Percentiles rank a stretch among this genome's conserved stretches.
Evolutionary conservation across 2,888 invertebrate species (phyloP).

Genomic region (Drosophila imparisetae): DNA sequence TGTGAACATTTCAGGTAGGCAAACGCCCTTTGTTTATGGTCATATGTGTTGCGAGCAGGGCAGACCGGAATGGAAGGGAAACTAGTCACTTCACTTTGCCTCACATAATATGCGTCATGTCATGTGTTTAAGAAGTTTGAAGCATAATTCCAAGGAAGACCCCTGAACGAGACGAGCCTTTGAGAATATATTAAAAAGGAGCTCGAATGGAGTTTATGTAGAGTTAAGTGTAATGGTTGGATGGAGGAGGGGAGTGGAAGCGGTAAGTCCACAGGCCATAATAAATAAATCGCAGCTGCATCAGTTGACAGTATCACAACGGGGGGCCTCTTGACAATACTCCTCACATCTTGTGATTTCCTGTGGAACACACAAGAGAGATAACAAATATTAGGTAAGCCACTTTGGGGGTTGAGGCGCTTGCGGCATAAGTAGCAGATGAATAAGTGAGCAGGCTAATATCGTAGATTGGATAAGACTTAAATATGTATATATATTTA

Average conservation of each 20-base stretch:
- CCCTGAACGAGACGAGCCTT: constrained; percentile 5
- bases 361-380: constrained; percentile 59
- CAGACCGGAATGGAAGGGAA: constrained; percentile 6
- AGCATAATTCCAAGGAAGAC: constrained; percentile 46
- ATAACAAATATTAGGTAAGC: constrained; percentile 63
- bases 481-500: background rate
- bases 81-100: constrained; percentile 65
- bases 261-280: constrained; percentile 47
- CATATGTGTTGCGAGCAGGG: constrained; percentile 16
- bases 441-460: constrained; percentile 53
- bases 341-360: constrained; percentile 64
- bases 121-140: constrained; percentile 66
- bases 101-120: constrained; percentile 68
- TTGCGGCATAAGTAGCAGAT: constrained; percentile 37
- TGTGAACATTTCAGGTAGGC: constrained; percentile 40
- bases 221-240: background rate
- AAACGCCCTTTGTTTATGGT: constrained; percentile 51
- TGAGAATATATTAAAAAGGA: constrained; percentile 43
- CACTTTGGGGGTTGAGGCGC: constrained; percentile 15
- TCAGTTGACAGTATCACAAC: constrained; percentile 53
- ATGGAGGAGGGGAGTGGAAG: background rate
- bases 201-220: constrained; percentile 38
- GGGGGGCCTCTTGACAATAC: constrained; percentile 55
- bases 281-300: constrained; percentile 75
- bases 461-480: constrained; percentile 41